Conservation (phyloP, 2,888 invertebrate genomes). For the Drymonia ruficornis region DNA sequence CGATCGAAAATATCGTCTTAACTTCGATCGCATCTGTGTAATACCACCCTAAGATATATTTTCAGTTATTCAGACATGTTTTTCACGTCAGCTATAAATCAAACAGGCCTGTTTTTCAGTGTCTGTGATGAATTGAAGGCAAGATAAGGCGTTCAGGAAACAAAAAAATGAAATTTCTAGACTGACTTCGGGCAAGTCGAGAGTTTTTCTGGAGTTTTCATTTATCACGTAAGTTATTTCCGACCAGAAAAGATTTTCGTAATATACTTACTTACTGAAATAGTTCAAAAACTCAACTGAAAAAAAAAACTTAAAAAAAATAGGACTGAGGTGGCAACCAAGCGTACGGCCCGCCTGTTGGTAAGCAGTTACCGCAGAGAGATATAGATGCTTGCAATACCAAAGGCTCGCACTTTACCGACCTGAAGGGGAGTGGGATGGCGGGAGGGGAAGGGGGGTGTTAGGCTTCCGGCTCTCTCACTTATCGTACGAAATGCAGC, state of each 20-base stretch:
- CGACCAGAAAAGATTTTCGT: background rate
- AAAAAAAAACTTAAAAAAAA: no score
- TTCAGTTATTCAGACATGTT: background rate
- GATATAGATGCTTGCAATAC: no score
- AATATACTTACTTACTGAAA: background rate
- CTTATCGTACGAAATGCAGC: no score
- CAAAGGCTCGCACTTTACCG: no score
- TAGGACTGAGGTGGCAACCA: no score
- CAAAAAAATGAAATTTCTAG: background rate
- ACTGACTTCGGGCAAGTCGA: background rate
- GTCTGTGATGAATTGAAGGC: background rate
- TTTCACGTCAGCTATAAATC: background rate
- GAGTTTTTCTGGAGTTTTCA: background rate
- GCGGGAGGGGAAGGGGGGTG: no score
- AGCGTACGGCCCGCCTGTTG: no score
- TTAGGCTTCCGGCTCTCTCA: no score
- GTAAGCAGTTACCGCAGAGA: no score
- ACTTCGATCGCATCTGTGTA: background rate
- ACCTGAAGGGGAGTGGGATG: no score
- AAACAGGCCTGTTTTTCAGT: background rate
- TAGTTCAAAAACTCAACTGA: no score
- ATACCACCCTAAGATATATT: background rate
- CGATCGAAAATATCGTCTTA: no score
- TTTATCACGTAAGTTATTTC: background rate
- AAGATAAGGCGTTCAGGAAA: background rate